phyloP scores from a whole-genome alignment of 2,113 vertebrate genomes.

The Castor canadensis region DNA sequence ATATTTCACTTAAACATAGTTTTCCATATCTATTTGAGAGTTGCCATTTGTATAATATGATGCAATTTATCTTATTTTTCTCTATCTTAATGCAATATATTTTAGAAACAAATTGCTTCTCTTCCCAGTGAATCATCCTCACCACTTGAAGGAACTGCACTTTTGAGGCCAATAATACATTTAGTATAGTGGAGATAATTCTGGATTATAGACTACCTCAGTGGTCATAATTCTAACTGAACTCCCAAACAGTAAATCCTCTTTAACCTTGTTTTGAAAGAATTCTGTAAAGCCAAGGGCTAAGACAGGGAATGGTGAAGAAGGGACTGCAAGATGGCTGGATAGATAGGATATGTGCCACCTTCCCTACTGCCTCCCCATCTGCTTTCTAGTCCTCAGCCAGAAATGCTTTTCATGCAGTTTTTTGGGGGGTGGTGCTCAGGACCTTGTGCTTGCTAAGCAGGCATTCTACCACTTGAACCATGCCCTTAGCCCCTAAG shows the following conservation, averaged over 20 bases:
- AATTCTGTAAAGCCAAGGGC: constrained; percentile 10
- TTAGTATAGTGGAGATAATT: constrained; percentile 50
- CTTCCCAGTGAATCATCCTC: constrained; percentile 17
- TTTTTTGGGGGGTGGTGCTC: too few relatives aligned
- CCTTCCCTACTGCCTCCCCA: background rate
- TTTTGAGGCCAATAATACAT: constrained; percentile 34
- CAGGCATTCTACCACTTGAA: too few relatives aligned
- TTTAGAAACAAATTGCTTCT: constrained; percentile 52
- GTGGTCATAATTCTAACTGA: background rate
- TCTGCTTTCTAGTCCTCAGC: background rate
- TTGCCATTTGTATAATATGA: background rate
- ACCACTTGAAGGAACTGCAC: background rate
- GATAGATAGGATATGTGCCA: background rate
- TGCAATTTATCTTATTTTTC: constrained; percentile 42
- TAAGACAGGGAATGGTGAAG: background rate
- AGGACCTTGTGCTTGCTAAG: too few relatives aligned
- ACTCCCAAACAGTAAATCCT: background rate
- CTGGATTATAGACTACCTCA: constrained; percentile 7
- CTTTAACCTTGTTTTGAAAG: constrained; percentile 3
- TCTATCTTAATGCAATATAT: background rate
- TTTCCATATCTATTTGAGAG: constrained; percentile 31
- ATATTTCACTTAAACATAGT: constrained; percentile 32
- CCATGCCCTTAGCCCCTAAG: too few relatives aligned
- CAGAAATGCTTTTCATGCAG: background rate
- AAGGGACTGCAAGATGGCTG: background rate